Evolutionary conservation across 2,797 vertebrate species (phyloP), one percentile per base, ranked within the genome.

Genomic region (Anabacerthia variegaticeps): DNA sequence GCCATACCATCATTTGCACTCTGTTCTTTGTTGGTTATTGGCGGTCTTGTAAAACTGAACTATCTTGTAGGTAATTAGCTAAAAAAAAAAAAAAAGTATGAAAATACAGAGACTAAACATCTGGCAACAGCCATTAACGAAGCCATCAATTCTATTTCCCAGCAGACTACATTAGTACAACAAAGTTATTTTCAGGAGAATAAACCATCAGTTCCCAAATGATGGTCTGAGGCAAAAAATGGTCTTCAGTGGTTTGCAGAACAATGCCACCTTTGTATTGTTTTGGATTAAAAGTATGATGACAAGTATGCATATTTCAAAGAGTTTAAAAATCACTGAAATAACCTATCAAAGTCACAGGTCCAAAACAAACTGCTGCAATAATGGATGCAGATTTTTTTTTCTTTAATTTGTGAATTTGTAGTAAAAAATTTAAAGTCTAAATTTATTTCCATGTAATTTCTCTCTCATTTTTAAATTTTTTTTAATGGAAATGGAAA

Each of bases 91-190:
- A 66, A 68, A 91, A 75, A 30, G 52, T 59, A 66, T 83, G 72
- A 94, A 94, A 94, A 91, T 80, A 88, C n/a, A 9, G 85, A 61
- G 62, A 76, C 46, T 88, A 89, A 93, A 95, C 93, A 94, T 96
- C 95, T 96, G 95, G 93, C 58, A 76, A 63, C 62, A 89, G 55
- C 48, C 77, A 68, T 92, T 93, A 96, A 80, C 62, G 0, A 91
- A 88, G 59, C 61, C 66, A 48, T 94, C 89, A 84, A 61, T 92
- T 92, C 87, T 76, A 32, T 88, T 84, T 88, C 85, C 89, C 94
- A 72, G 69, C 54, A 86, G 89, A 93, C 54, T 89, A n/a, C 72
- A 73, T 72, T 75, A 89, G 87, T 75, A 71, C 27, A 89, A 69
- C 30, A 66, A 91, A 92, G 87, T 83, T 92, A 84, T 92, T 93